These are phyloP conservation scores for Amorpha juglandis DNA, from an alignment of 2,888 invertebrate genomes.

Conservation along the genomic window DNA sequence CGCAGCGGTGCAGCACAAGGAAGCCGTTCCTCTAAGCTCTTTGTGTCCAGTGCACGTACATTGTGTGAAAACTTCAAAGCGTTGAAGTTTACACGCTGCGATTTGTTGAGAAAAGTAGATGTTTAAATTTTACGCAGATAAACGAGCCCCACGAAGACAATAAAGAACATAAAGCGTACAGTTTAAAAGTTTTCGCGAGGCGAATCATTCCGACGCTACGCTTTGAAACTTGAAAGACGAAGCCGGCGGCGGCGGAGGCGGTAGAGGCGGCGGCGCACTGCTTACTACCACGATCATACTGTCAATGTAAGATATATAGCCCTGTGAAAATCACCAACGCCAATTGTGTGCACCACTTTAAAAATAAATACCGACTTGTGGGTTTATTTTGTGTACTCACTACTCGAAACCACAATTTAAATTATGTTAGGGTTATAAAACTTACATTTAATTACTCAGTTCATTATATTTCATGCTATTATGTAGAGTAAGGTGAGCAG, in stretches of 20 bases:
- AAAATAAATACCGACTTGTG: neutral
- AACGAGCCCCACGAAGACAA: conserved; percentile 68
- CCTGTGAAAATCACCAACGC: conserved; percentile 49
- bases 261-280: conserved; percentile 44
- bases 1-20: conserved; percentile 55
- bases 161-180: conserved; percentile 78
- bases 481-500: too few relatives aligned
- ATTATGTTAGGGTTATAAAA: neutral
- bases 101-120: conserved; percentile 61
- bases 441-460: too few relatives aligned
- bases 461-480: too few relatives aligned
- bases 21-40: conserved; percentile 44
- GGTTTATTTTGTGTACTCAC: neutral
- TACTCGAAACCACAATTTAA: neutral
- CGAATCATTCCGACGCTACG: conserved; percentile 67
- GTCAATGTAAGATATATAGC: conserved; percentile 80
- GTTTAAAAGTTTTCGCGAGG: conserved; percentile 75
- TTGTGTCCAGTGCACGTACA: conserved; percentile 45
- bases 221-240: conserved; percentile 72
- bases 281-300: conserved; percentile 60
- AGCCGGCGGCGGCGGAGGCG: conserved; percentile 62
- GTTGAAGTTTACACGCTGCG: conserved; percentile 55
- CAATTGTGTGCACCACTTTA: conserved; percentile 46
- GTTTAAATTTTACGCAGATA: conserved; percentile 71
- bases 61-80: conserved; percentile 55